Evolutionary conservation across 2,113 vertebrate genomes (phyloP).

Genomic region (Genyomyrus donnyi): DNA sequence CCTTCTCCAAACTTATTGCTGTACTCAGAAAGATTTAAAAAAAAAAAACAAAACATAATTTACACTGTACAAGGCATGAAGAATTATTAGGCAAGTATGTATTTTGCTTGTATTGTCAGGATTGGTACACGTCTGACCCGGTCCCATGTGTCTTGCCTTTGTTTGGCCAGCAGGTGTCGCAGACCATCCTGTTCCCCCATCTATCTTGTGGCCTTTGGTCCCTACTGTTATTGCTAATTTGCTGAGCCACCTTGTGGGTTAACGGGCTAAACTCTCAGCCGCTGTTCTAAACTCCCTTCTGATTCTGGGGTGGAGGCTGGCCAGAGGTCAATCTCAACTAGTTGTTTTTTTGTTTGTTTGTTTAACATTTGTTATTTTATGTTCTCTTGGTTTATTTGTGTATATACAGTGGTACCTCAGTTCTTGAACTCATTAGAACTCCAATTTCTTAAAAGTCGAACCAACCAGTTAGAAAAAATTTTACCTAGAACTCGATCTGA

Average conservation of each 20-base stretch:
- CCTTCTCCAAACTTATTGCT: neutral
- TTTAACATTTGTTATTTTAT: neutral
- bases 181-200: neutral
- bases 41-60: neutral
- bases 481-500: too few species aligned
- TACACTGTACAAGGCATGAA: neutral
- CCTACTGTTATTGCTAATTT: neutral
- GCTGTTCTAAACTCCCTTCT: neutral
- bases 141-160: neutral
- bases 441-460: too few species aligned
- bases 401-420: too few species aligned
- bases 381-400: neutral
- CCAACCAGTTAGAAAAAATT: too few species aligned
- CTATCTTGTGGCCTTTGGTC: neutral
- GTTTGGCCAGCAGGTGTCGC: neutral
- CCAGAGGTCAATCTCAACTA: neutral
- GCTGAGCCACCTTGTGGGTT: neutral
- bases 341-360: neutral
- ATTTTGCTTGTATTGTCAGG: neutral
- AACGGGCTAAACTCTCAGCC: neutral
- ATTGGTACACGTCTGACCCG: neutral
- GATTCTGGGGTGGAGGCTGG: neutral
- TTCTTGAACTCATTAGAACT: too few species aligned
- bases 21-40: neutral
- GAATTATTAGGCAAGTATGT: neutral